Conservation (phyloP, 1,140 invertebrate genomes). For the Goniozus legneri region DNA sequence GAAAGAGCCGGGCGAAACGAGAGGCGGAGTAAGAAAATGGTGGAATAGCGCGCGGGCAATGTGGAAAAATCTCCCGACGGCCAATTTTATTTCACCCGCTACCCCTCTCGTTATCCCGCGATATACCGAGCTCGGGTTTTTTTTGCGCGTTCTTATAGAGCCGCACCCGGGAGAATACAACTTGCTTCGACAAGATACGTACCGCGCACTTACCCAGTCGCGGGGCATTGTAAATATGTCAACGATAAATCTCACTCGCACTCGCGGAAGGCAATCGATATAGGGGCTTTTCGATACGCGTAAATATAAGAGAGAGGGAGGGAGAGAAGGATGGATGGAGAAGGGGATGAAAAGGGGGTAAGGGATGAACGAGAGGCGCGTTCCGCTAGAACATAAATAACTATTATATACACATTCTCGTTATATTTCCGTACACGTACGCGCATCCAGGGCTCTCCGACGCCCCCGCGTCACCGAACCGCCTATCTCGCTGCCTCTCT, state of each 20-base stretch:
- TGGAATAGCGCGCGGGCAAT: too few relatives aligned
- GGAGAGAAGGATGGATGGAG: constrained; percentile 13
- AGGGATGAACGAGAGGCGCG: constrained; percentile 3
- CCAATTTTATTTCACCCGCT: too few relatives aligned
- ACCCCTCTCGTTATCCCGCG: too few relatives aligned
- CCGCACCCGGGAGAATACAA: too few relatives aligned
- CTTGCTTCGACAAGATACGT: too few relatives aligned
- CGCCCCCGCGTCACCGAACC: too few relatives aligned
- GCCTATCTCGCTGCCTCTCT: not conserved
- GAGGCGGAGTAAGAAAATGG: too few relatives aligned
- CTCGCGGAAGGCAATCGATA: not conserved
- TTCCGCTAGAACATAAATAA: constrained; percentile 37
- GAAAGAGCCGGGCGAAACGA: too few relatives aligned
- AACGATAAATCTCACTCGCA: constrained; percentile 30
- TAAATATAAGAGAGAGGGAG: not conserved
- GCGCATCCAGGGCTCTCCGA: too few relatives aligned
- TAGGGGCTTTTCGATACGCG: not conserved
- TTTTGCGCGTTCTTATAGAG: too few relatives aligned
- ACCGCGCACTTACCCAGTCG: constrained; percentile 12
- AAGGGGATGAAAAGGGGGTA: not conserved
- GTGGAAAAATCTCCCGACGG: too few relatives aligned
- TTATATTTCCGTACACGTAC: constrained; percentile 27
- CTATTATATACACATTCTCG: constrained; percentile 26
- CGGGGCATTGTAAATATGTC: constrained; percentile 33
- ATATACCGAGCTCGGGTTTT: too few relatives aligned